phyloP scores from a whole-genome alignment of 2,888 invertebrate species.

The Epicampocera succincta region DNA sequence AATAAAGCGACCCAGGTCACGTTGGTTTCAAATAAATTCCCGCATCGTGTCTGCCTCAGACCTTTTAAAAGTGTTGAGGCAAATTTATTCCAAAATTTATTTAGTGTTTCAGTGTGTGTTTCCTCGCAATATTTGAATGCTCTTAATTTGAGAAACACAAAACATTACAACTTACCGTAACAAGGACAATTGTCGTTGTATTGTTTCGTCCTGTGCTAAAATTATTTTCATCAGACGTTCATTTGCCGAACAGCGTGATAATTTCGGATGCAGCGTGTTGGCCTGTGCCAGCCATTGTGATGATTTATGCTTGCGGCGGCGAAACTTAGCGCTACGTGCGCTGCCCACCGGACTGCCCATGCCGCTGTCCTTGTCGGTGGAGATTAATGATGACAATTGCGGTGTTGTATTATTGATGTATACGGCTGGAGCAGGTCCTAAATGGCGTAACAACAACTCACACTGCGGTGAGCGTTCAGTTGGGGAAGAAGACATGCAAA shows the following conservation, averaged over 20 bases:
- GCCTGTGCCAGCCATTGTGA: slow-evolving; percentile 76
- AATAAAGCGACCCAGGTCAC: too few relatives aligned
- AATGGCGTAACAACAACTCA: slow-evolving; percentile 77
- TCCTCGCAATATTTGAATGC: neutral
- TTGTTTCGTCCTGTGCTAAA: slow-evolving; percentile 84
- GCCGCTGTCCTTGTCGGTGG: slow-evolving; percentile 80
- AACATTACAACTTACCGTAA: slow-evolving; percentile 75
- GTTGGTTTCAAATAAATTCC: too few relatives aligned
- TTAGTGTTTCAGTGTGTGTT: too few relatives aligned
- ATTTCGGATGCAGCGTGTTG: slow-evolving; percentile 80
- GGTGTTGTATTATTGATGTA: slow-evolving; percentile 66
- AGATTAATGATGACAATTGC: slow-evolving; percentile 75
- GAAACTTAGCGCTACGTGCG: slow-evolving; percentile 79
- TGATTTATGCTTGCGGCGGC: slow-evolving; percentile 76
- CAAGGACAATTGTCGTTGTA: slow-evolving; percentile 82
- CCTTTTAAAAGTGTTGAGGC: too few relatives aligned
- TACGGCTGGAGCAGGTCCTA: slow-evolving; percentile 69
- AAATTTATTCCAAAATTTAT: too few relatives aligned
- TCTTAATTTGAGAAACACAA: slow-evolving; percentile 9
- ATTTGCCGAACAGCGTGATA: slow-evolving; percentile 75
- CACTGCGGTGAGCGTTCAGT: slow-evolving; percentile 73
- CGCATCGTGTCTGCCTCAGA: too few relatives aligned
- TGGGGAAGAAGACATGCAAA: slow-evolving; percentile 22
- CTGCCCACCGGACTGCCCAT: slow-evolving; percentile 81
- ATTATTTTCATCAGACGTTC: slow-evolving; percentile 83